phyloP scores from a whole-genome alignment of 2,888 invertebrate species.

The Augochlorella aurata region DNA sequence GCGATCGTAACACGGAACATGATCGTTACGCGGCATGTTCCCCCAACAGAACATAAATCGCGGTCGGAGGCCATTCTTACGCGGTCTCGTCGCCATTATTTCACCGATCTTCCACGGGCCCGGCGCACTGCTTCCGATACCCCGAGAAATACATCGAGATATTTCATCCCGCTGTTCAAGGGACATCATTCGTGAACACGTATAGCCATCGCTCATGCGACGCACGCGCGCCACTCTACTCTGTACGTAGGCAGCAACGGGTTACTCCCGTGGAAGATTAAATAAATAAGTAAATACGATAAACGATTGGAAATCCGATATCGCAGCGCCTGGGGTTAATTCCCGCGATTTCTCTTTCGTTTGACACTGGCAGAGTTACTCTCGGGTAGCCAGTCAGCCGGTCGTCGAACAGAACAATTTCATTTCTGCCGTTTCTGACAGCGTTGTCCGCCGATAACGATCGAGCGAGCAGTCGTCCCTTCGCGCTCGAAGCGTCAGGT shows the following conservation, averaged over 20 bases:
- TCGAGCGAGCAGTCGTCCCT: not conserved
- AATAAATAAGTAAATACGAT: too few relatives aligned
- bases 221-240: not conserved
- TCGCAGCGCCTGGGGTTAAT: too few relatives aligned
- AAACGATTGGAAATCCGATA: too few relatives aligned
- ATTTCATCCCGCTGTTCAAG: not conserved
- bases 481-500: not conserved
- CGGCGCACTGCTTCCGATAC: conserved; percentile 10
- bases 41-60: conserved; percentile 54
- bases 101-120: not conserved
- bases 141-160: not conserved
- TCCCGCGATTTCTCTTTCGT: not conserved
- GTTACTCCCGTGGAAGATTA: not conserved
- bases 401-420: not conserved
- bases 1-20: conserved; percentile 58
- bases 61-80: conserved; percentile 24
- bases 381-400: too few relatives aligned
- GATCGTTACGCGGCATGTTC: conserved; percentile 38
- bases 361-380: too few relatives aligned
- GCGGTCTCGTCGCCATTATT: conserved; percentile 26
- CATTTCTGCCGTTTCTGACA: not conserved
- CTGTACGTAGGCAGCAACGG: not conserved
- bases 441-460: not conserved
- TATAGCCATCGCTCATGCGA: not conserved
- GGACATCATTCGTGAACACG: not conserved